These are phyloP conservation scores for Actinia equina DNA, from an alignment of 64 coral and sea anemone genomes.

Conservation along the genomic window DNA sequence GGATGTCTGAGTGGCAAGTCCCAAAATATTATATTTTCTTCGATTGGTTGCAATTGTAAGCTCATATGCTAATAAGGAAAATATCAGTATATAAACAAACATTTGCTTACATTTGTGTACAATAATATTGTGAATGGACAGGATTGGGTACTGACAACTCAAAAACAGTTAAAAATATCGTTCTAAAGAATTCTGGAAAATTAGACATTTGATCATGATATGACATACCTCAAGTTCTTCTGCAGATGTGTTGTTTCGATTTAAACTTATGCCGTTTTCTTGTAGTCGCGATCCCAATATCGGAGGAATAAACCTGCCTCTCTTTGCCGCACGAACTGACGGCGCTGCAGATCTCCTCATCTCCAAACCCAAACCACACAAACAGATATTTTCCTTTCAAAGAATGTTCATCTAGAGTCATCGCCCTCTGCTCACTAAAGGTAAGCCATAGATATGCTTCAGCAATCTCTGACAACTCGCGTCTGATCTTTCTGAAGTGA, in stretches of 20 bases:
- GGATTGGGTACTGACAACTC: no score
- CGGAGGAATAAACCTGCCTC: conserved; percentile 65
- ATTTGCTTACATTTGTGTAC: no score
- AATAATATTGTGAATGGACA: no score
- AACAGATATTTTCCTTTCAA: not conserved
- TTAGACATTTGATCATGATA: not conserved
- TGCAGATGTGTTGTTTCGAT: not conserved
- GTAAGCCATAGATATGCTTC: not conserved
- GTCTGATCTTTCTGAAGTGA: not conserved
- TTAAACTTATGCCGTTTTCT: not conserved
- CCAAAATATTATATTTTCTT: not conserved
- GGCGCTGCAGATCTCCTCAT: conserved; percentile 92
- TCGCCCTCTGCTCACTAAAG: not conserved
- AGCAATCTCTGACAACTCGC: not conserved
- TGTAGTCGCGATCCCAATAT: not conserved
- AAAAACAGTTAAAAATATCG: no score
- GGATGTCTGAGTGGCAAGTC: not conserved
- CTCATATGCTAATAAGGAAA: not conserved
- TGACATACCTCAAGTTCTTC: not conserved
- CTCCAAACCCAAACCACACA: not conserved
- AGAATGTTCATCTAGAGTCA: not conserved
- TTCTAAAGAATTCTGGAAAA: not conserved
- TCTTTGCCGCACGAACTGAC: conserved; percentile 76
- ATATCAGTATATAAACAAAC: not conserved
- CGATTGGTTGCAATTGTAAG: not conserved